Evolutionary conservation across 2,797 vertebrate species (phyloP), one percentile per base, ranked within the genome.

Genomic region (Lepus oiostolus): DNA sequence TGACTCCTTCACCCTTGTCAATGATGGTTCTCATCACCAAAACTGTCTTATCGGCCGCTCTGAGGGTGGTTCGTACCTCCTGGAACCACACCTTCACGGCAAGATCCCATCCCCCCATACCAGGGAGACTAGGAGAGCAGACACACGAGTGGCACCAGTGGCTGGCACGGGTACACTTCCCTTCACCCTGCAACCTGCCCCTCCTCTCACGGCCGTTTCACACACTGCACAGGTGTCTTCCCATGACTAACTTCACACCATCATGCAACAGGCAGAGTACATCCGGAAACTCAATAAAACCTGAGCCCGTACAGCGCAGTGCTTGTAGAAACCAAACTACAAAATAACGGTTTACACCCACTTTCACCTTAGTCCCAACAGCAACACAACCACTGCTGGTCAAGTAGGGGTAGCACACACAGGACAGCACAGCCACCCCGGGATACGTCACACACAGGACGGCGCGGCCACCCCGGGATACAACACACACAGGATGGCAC

Each of bases 321-420:
- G 22, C 77, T 52, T 50, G 8, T 8, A 63, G n/a, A 96, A 30
- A 42, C 11, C 60, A 82, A 85, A 63, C 83, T 26, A 88, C 50
- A 93, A 77, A 80, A 38, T n/a, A 12, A 86, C 86, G 7, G 21
- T 75, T 77, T 22, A 4, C 22, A 11, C 47, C 22, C 26, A 24
- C 77, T 74, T 91, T 92, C 50, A 79, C 50, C 89, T 94, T 26
- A 13, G 5, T 75, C 54, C 50, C 75, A n/a, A n/a, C 47, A 65
- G 50, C 19, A 17, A 60, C 12, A 7, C 83, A 76, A 60, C 71
- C 5, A 88, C 30, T 76, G 50, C 70, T 60, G 4, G 26, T 52
- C 35, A 28, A 12, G 54, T 7, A 47, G 60, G 4, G 26, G n/a
- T 11, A 68, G 7, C 7, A 63, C n/a, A 60, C 63, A 42, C 42